Conservation (phyloP, 2,888 invertebrate genomes). For the Frankliniella fusca region DNA sequence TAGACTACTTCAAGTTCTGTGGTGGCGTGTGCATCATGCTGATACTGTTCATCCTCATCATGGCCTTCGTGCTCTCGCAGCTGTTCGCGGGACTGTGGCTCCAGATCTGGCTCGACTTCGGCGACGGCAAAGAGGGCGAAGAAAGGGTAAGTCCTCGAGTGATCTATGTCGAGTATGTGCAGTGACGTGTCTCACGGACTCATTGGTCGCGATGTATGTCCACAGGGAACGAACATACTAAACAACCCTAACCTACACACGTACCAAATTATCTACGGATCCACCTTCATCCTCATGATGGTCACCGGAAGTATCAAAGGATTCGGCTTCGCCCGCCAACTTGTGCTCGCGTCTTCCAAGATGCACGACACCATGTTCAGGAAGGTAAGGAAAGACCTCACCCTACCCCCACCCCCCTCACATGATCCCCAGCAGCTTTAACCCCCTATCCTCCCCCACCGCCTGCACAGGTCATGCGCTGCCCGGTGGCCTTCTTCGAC, state of each 20-base stretch:
- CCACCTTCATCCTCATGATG: conserved; percentile 52
- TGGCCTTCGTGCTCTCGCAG: background rate
- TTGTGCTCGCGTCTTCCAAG: conserved; percentile 40
- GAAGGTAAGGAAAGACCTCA: too few relatives aligned
- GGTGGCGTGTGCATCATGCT: background rate
- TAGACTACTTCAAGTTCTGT: background rate
- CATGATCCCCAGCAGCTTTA: background rate
- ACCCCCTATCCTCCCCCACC: background rate
- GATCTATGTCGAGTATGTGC: background rate
- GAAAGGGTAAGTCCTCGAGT: background rate
- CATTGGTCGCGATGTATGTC: too few relatives aligned
- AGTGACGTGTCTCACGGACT: too few relatives aligned
- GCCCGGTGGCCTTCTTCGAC: conserved; percentile 49
- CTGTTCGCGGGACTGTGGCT: conserved; percentile 9
- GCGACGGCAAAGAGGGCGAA: background rate
- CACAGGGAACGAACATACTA: conserved; percentile 45
- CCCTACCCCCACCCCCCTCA: background rate
- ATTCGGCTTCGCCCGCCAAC: conserved; percentile 41
- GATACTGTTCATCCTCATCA: background rate
- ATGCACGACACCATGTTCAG: conserved; percentile 49
- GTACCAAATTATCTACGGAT: conserved; percentile 54
- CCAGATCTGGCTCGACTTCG: conserved; percentile 6
- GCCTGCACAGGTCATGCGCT: conserved; percentile 39
- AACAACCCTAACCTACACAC: conserved; percentile 52
- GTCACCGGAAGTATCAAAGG: conserved; percentile 53